Evolutionary conservation across 2,888 invertebrate species (phyloP).

Genomic region (Graphium colonna): DNA sequence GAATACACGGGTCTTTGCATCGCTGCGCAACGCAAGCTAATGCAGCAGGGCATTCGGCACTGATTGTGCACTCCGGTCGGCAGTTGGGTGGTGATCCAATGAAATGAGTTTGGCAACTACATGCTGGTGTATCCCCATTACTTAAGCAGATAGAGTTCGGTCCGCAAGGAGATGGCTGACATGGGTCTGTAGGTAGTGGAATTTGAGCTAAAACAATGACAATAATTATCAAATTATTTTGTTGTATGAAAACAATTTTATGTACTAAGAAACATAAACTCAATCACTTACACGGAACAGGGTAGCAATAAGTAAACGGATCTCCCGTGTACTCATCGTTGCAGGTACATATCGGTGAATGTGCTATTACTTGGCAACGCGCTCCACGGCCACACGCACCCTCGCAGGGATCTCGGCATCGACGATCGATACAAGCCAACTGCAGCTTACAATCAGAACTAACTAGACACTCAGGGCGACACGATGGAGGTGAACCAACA

Average conservation of each 20-base stretch:
- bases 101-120: slow-evolving; percentile 84
- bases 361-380: slow-evolving; percentile 87
- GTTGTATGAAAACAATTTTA: too few relatives aligned
- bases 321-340: slow-evolving; percentile 83
- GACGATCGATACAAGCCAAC: slow-evolving; percentile 86
- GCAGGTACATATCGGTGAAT: slow-evolving; percentile 87
- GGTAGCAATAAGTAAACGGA: slow-evolving; percentile 45
- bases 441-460: slow-evolving; percentile 85
- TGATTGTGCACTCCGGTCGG: slow-evolving; percentile 85
- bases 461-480: slow-evolving; percentile 85
- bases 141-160: slow-evolving; percentile 83
- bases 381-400: slow-evolving; percentile 89
- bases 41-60: slow-evolving; percentile 84
- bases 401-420: slow-evolving; percentile 86
- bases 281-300: too few relatives aligned
- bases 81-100: slow-evolving; percentile 86
- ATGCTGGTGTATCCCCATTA: slow-evolving; percentile 81
- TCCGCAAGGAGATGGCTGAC: slow-evolving; percentile 89
- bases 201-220: slow-evolving; percentile 33
- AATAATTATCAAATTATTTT: too few relatives aligned
- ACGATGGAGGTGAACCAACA: slow-evolving; percentile 84
- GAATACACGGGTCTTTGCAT: slow-evolving; percentile 84
- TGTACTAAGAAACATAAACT: too few relatives aligned
- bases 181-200: slow-evolving; percentile 71
- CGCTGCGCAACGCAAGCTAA: slow-evolving; percentile 82